Percentiles rank a stretch among this genome's conserved stretches.
These are phyloP conservation scores for Galemys pyrenaicus DNA, from an alignment of 2,113 vertebrate species.

Conservation along the genomic window DNA sequence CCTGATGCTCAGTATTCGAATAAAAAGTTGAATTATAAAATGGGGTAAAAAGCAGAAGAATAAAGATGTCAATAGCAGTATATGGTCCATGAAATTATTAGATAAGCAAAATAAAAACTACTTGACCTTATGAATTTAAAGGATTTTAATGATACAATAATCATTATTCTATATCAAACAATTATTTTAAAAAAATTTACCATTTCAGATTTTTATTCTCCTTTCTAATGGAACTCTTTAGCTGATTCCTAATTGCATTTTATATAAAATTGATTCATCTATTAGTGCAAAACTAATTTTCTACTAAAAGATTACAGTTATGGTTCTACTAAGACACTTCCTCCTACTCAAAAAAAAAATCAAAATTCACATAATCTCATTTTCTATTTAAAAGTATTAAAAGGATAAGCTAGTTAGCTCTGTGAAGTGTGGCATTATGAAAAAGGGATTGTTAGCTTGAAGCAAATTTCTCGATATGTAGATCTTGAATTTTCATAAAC, in stretches of 20 bases:
- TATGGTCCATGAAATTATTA: not conserved
- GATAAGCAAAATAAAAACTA: not conserved
- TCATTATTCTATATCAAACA: not conserved
- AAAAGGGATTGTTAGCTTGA: not conserved
- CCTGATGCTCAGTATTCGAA: not conserved
- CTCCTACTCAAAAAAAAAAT: not conserved
- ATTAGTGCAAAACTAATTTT: not conserved
- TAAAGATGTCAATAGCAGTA: not conserved
- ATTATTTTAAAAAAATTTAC: not conserved
- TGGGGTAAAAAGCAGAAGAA: not conserved
- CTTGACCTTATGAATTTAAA: not conserved
- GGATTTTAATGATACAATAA: not conserved
- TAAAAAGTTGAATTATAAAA: conserved; percentile 2
- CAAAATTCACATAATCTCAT: not conserved
- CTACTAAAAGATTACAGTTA: not conserved
- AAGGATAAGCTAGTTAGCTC: not conserved
- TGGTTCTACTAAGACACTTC: conserved; percentile 18
- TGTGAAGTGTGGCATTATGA: not conserved
- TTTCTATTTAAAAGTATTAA: not conserved
- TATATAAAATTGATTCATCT: not conserved
- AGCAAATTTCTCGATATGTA: not conserved
- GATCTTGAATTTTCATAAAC: not conserved
- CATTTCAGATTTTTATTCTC: not conserved
- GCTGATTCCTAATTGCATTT: not conserved
- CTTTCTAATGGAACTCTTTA: not conserved